Conservation (phyloP, 2,888 invertebrate genomes). For the Heliconius sara region DNA sequence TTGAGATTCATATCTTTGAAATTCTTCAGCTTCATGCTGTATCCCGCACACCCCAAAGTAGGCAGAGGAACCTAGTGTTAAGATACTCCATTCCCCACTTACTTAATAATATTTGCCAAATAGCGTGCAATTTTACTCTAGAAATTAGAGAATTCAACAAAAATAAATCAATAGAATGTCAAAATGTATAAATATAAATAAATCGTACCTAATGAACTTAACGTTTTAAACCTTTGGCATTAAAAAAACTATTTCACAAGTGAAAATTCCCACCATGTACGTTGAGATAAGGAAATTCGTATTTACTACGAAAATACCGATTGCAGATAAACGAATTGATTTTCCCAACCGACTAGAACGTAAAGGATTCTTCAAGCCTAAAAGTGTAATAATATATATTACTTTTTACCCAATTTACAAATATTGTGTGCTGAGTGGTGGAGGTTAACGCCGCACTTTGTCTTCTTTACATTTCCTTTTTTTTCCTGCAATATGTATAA, state of each 20-base stretch:
- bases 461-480: too few species aligned
- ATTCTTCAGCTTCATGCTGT: not conserved
- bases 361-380: slow-evolving; percentile 30
- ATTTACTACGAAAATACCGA: slow-evolving; percentile 26
- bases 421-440: too few species aligned
- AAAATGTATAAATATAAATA: not conserved
- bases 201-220: not conserved
- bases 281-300: slow-evolving; percentile 22
- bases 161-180: too few species aligned
- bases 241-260: slow-evolving; percentile 1
- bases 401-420: too few species aligned
- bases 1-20: not conserved
- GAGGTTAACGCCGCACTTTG: too few species aligned
- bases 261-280: slow-evolving; percentile 1
- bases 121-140: not conserved
- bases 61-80: too few species aligned
- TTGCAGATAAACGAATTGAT: slow-evolving; percentile 42
- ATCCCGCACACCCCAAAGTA: too few species aligned
- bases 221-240: not conserved
- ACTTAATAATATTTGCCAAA: not conserved
- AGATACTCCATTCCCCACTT: too few species aligned
- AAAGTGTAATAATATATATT: not conserved
- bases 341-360: slow-evolving; percentile 38
- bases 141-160: too few species aligned
- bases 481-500: too few species aligned